phyloP scores from a whole-genome alignment of 2,888 invertebrate species.

The Cryptophagus acutangulus region DNA sequence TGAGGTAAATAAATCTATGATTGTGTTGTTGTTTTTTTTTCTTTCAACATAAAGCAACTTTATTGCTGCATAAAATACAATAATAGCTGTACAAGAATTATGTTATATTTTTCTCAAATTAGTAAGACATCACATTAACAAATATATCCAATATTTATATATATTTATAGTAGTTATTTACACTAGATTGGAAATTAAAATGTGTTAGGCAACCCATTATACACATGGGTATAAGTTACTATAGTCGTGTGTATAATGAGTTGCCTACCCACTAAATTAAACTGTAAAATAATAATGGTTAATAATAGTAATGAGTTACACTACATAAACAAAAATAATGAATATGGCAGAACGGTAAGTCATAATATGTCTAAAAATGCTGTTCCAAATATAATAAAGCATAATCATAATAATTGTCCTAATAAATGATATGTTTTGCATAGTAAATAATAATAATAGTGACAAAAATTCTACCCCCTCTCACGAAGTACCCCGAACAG shows the following conservation, averaged over 20 bases:
- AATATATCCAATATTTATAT: conserved; percentile 23
- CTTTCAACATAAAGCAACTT: conserved; percentile 46
- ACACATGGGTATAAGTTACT: no score
- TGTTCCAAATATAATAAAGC: conserved; percentile 36
- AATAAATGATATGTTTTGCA: conserved; percentile 2
- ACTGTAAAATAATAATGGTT: conserved; percentile 13
- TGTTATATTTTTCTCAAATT: conserved; percentile 27
- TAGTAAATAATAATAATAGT: conserved; percentile 1
- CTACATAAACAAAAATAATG: conserved; percentile 7
- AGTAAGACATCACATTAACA: conserved; percentile 35
- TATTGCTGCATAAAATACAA: conserved; percentile 45
- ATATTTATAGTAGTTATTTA: conserved; percentile 10
- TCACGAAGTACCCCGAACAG: no score
- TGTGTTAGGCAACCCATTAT: no score
- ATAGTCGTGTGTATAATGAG: no score
- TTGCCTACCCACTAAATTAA: no score
- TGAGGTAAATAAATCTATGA: conserved; percentile 33
- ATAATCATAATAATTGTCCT: background rate
- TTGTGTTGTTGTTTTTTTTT: no score
- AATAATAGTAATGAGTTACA: conserved; percentile 10
- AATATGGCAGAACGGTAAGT: conserved; percentile 3
- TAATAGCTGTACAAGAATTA: conserved; percentile 37
- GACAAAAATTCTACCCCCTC: conserved; percentile 5
- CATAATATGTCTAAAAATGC: conserved; percentile 42
- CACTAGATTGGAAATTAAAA: no score